phyloP scores from a whole-genome alignment of 2,797 vertebrate genomes.

The Balearica regulorum region DNA sequence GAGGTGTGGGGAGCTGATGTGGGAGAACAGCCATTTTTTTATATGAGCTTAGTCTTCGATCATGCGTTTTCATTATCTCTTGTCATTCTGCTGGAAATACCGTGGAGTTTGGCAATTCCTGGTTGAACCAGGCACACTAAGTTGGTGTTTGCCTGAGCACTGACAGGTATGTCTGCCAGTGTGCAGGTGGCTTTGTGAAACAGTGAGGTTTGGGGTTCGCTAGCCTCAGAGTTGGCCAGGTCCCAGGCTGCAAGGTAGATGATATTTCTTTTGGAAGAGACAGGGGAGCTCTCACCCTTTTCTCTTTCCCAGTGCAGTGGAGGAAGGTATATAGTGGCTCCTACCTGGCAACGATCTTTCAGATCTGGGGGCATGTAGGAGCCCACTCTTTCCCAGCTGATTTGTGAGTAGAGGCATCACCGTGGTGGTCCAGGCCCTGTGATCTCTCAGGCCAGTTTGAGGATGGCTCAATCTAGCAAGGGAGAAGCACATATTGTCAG shows the following conservation, averaged over 20 bases:
- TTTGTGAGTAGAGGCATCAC: neutral
- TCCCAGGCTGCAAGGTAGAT: neutral
- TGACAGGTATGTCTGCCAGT: neutral
- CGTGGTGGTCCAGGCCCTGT: neutral
- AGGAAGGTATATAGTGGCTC: neutral
- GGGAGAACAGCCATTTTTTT: neutral
- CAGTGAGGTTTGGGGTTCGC: fast-evolving
- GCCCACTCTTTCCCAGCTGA: neutral
- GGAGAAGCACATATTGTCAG: neutral
- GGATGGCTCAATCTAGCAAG: neutral
- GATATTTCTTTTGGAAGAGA: neutral
- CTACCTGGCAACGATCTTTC: fast-evolving
- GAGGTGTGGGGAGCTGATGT: neutral
- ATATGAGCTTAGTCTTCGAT: neutral
- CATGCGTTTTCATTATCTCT: neutral
- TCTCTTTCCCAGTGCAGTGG: neutral
- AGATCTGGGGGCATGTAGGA: neutral
- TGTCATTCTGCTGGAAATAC: neutral
- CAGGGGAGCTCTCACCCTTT: neutral
- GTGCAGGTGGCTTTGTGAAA: neutral
- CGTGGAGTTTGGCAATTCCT: fast-evolving
- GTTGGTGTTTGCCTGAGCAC: neutral
- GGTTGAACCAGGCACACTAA: neutral
- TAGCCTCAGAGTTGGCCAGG: neutral
- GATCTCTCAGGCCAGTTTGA: neutral